Conservation (phyloP, 1,140 invertebrate species). For the Bombus pyrosoma region DNA sequence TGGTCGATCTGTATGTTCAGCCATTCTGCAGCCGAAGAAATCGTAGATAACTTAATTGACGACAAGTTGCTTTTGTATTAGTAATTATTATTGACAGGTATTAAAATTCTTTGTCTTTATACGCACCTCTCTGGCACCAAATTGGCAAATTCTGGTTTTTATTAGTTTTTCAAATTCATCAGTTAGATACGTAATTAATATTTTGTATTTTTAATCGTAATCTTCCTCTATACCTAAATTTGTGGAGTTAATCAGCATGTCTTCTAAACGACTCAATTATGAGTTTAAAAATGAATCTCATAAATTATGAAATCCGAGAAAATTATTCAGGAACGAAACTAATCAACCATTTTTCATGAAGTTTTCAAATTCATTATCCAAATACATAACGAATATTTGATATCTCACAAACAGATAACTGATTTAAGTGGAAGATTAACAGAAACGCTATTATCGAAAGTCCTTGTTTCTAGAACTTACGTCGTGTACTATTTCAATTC, state of each 20-base stretch:
- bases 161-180: too few species aligned
- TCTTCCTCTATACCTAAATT: neutral
- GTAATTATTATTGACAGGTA: too few species aligned
- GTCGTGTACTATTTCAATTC: neutral
- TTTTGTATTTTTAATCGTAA: neutral
- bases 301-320: neutral
- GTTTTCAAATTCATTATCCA: neutral
- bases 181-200: neutral
- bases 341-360: neutral
- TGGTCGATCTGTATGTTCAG: slow-evolving; percentile 29
- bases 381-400: too few species aligned
- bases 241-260: fast-evolving
- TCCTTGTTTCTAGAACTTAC: neutral
- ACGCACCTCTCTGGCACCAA: too few species aligned
- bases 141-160: too few species aligned
- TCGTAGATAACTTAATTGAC: neutral
- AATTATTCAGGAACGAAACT: neutral
- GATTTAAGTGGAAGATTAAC: too few species aligned
- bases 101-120: too few species aligned
- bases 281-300: neutral
- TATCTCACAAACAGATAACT: too few species aligned
- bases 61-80: too few species aligned
- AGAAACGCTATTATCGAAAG: too few species aligned
- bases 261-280: neutral
- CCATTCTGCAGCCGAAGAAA: slow-evolving; percentile 26